Evolutionary conservation across 2,797 vertebrate genomes (phyloP).

Genomic region (Lindbergichthys nudifrons): DNA sequence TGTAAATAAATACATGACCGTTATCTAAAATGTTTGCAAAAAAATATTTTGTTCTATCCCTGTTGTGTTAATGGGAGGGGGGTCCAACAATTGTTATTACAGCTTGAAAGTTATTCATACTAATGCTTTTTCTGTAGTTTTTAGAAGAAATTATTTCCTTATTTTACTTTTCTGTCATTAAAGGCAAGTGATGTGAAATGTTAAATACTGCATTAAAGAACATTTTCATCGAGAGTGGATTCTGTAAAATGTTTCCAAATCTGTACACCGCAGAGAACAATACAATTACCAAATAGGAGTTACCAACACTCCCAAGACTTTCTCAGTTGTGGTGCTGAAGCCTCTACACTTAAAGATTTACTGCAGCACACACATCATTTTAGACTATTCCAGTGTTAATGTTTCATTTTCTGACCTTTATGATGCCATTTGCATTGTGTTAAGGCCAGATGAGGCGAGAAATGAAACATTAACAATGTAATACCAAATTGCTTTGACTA

Average conservation of each 20-base stretch:
- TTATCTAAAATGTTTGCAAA: background rate
- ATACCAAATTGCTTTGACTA: slow-evolving; percentile 51
- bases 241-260: slow-evolving; percentile 30
- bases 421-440: slow-evolving; percentile 22
- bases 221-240: slow-evolving; percentile 1
- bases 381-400: slow-evolving; percentile 38
- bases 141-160: background rate
- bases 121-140: slow-evolving; percentile 4
- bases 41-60: background rate
- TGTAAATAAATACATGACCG: slow-evolving; percentile 1
- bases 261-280: slow-evolving; percentile 38
- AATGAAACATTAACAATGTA: slow-evolving; percentile 64
- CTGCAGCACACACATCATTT: slow-evolving; percentile 27
- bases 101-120: background rate
- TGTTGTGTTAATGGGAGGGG: too few species aligned
- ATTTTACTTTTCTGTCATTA: slow-evolving; percentile 3
- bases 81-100: background rate
- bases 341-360: slow-evolving; percentile 54
- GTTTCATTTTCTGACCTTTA: slow-evolving; percentile 52
- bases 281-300: slow-evolving; percentile 15
- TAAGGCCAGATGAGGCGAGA: slow-evolving; percentile 36
- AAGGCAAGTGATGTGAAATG: background rate
- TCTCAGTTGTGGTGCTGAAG: slow-evolving; percentile 39
- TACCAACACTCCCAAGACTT: slow-evolving; percentile 36
- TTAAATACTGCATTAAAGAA: slow-evolving; percentile 4